These are phyloP conservation scores for Drosophila saltans DNA, from an alignment of 1,140 invertebrate species.

Conservation along the genomic window DNA sequence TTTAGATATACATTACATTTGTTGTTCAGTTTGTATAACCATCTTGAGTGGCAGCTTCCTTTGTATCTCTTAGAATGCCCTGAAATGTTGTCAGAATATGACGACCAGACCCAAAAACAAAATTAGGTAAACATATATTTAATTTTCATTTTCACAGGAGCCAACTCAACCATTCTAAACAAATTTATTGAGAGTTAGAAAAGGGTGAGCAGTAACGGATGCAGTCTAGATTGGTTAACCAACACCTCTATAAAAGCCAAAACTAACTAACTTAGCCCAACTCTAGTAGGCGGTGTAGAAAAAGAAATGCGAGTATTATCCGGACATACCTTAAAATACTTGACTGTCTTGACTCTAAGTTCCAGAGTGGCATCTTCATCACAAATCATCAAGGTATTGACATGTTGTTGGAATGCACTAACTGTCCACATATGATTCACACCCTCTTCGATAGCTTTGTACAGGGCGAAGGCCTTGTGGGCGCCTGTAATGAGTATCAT, in stretches of 20 bases:
- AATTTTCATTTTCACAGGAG: background rate
- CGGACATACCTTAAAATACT: constrained; percentile 96
- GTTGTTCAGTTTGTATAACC: constrained; percentile 33
- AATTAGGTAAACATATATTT: constrained; percentile 35
- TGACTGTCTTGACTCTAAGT: constrained; percentile 98
- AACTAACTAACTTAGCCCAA: constrained; percentile 11
- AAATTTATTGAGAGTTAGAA: background rate
- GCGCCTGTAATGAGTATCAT: constrained; percentile 99
- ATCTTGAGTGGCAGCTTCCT: constrained; percentile 43
- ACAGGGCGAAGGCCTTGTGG: constrained; percentile 97
- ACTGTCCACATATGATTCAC: constrained; percentile 99
- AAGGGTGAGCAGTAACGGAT: background rate
- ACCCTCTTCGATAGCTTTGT: constrained; percentile 96
- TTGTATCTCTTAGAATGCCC: constrained; percentile 67
- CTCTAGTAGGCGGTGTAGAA: background rate
- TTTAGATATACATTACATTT: constrained; percentile 55
- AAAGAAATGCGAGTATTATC: background rate
- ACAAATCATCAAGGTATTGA: constrained; percentile 95
- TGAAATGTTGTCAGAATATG: constrained; percentile 46
- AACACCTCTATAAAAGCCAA: constrained; percentile 28
- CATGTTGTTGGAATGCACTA: constrained; percentile 98
- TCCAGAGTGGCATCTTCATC: constrained; percentile 99
- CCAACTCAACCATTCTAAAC: constrained; percentile 11
- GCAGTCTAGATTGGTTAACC: constrained; percentile 8
- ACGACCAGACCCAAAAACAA: constrained; percentile 18